These are phyloP conservation scores for Bombus pyrosoma DNA, from an alignment of 1,140 invertebrate genomes.

Conservation along the genomic window DNA sequence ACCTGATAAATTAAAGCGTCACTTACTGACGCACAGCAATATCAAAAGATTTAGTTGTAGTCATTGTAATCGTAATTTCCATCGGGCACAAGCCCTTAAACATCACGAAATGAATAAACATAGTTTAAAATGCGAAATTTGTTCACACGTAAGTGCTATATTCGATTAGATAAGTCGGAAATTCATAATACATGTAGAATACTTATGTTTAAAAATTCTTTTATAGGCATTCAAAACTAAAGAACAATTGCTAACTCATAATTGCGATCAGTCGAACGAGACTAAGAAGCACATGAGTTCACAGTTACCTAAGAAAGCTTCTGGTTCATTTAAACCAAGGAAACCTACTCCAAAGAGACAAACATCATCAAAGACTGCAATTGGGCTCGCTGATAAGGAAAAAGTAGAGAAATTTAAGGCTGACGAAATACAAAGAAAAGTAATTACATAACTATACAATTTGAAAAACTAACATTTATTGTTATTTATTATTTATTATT, in stretches of 20 bases:
- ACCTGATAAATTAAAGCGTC: conserved; percentile 84
- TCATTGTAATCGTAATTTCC: conserved; percentile 84
- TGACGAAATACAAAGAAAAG: conserved; percentile 76
- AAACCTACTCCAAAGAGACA: conserved; percentile 79
- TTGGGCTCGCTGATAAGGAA: conserved; percentile 73
- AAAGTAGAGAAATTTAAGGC: conserved; percentile 74
- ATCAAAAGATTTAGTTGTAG: conserved; percentile 83
- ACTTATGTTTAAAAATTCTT: background rate
- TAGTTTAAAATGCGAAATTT: conserved; percentile 78
- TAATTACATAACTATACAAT: conserved; percentile 43
- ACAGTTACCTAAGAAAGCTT: conserved; percentile 78
- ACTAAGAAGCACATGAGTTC: conserved; percentile 76
- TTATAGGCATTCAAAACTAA: conserved; percentile 78
- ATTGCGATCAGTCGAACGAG: conserved; percentile 75
- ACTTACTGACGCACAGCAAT: conserved; percentile 86
- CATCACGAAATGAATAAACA: conserved; percentile 80
- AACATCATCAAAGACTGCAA: conserved; percentile 71
- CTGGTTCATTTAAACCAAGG: conserved; percentile 77
- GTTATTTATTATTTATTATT: too few relatives aligned
- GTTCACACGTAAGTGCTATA: conserved; percentile 74
- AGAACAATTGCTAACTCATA: conserved; percentile 78
- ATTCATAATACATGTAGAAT: background rate
- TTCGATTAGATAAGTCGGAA: background rate
- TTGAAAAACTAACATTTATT: background rate
- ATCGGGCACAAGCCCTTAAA: conserved; percentile 81